These are phyloP conservation scores for Coregonus ussuriensis DNA, from an alignment of 2,797 vertebrate genomes.

Conservation along the genomic window DNA sequence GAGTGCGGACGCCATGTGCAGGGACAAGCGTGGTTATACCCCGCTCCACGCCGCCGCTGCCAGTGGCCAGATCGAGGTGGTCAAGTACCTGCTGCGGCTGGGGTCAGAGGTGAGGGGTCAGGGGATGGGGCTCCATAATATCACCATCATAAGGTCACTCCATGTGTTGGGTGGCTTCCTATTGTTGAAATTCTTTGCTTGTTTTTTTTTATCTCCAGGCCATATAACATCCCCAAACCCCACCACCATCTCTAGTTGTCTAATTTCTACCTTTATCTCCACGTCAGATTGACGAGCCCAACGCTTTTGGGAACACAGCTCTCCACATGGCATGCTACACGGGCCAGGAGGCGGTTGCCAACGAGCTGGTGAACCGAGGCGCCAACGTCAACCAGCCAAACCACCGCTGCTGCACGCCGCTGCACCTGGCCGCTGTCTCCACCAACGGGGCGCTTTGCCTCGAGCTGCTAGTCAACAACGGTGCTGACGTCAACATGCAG, in stretches of 20 bases:
- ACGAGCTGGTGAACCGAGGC: conserved; percentile 83
- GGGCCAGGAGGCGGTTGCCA: conserved; percentile 83
- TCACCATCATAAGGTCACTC: background rate
- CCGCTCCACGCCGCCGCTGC: conserved; percentile 84
- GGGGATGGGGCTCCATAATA: background rate
- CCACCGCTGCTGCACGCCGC: conserved; percentile 80
- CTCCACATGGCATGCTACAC: conserved; percentile 88
- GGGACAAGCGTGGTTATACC: conserved; percentile 84
- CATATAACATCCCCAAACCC: background rate
- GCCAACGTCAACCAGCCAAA: conserved; percentile 87
- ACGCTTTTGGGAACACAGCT: conserved; percentile 84
- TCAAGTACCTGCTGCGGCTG: conserved; percentile 81
- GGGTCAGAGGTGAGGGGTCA: conserved; percentile 77
- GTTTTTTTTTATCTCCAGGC: too few relatives aligned
- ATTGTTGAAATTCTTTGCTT: background rate
- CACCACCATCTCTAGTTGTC: background rate
- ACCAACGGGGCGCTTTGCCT: conserved; percentile 86
- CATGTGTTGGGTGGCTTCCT: background rate
- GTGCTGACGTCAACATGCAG: conserved; percentile 86
- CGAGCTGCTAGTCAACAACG: conserved; percentile 86
- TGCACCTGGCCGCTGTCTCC: conserved; percentile 86
- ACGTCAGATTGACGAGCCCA: conserved; percentile 81
- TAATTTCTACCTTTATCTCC: background rate
- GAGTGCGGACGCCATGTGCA: conserved; percentile 79
- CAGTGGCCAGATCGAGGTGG: conserved; percentile 82